phyloP scores from a whole-genome alignment of 2,888 invertebrate species.

The Acleris holmiana region DNA sequence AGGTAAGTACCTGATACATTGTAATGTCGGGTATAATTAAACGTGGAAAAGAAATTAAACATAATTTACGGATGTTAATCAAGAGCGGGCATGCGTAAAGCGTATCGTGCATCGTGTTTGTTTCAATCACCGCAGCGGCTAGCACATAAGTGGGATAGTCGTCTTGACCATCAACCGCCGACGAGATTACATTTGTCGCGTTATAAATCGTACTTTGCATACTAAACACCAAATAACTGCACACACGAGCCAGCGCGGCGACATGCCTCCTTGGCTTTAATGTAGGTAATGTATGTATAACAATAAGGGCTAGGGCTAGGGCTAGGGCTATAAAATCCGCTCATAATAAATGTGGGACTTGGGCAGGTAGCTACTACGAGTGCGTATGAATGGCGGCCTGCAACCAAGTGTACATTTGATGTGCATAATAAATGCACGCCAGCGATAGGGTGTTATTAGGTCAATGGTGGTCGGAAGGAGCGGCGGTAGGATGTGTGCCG shows the following conservation, averaged over 20 bases:
- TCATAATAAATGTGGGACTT: neutral
- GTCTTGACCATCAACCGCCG: neutral
- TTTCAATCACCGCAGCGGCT: slow-evolving; percentile 21
- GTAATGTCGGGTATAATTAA: slow-evolving; percentile 16
- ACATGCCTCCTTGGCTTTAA: neutral
- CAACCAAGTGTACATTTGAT: slow-evolving; percentile 26
- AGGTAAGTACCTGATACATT: neutral
- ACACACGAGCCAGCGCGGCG: neutral
- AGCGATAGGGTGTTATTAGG: slow-evolving; percentile 36
- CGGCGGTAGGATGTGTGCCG: slow-evolving; percentile 28
- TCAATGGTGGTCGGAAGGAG: slow-evolving; percentile 28
- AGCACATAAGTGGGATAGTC: neutral
- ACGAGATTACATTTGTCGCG: neutral
- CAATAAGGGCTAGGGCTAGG: no score
- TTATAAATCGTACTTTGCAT: neutral
- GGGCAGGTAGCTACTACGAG: no score
- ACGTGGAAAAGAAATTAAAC: slow-evolving; percentile 17
- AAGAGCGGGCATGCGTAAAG: slow-evolving; percentile 25
- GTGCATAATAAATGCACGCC: slow-evolving; percentile 27
- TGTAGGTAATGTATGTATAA: neutral
- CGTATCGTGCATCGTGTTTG: slow-evolving; percentile 26
- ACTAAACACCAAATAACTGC: neutral
- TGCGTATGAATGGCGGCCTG: slow-evolving; percentile 14
- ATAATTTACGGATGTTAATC: slow-evolving; percentile 24
- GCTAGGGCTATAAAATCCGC: slow-evolving; percentile 7